Base-by-base conservation (phyloP, 1,140 invertebrate species). In the Nylanderia fulva region DNA sequence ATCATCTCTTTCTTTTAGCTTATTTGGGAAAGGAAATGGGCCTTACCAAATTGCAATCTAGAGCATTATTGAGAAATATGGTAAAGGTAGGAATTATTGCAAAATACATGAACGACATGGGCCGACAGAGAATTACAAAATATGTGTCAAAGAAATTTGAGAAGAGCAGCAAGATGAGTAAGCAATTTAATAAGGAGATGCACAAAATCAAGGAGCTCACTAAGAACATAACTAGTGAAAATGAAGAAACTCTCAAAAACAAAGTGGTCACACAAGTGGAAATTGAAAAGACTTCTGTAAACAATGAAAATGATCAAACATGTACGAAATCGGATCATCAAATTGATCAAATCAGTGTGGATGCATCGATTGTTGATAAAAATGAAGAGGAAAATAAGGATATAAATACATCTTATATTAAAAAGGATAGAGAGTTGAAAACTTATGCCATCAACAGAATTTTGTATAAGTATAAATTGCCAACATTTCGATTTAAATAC, bases 71-170 rank as follows among this genome's bases (percentile, higher is more conserved):
- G 39, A 91, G 95, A 39, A 95, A 95, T 87, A 86, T 96, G 7
- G 87, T 94, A 13, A 95, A 95, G 87, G 84, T 89, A 7, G 92
- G 95, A 42, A 90, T 95, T 42, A 93, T 95, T 39, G 93, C 94
- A 11, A 95, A 93, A 15, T 94, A 95, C 63, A 95, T 96, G 92
- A 93, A 95, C 66, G 96, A 96, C 84, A 91, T 95, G 11, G 96
- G 96, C 3, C 91, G 96, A 39, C 96, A 96, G 85, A 93, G 96
- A 48, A 92, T 94, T 52, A 93, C 92, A 48, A 94, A 93, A 91
- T 95, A 93, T 90, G 91, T 94, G 11, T 93, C 94, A 4, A 93
- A 93, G 54, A 93, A 90, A 75, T 94, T 91, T 45, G 94, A 94
- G 69, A 92, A 94, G 29, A 82, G 68, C 0, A 94, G 92, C 29